These are phyloP conservation scores for Ambastaia sidthimunki DNA, from an alignment of 2,797 vertebrate genomes.

Conservation along the genomic window DNA sequence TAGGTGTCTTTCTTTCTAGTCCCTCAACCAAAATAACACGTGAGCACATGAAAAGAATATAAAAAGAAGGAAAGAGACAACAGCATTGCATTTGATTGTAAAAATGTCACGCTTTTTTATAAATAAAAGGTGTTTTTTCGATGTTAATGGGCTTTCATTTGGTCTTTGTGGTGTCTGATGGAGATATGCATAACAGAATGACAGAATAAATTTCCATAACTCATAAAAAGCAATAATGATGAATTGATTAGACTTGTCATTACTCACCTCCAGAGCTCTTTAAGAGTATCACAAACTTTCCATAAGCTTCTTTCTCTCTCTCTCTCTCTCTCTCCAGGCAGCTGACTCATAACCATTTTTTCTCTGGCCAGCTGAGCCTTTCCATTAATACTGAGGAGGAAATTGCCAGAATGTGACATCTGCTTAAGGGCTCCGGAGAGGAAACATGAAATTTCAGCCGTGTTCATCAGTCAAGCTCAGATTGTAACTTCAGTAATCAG, in stretches of 20 bases:
- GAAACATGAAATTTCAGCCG: slow-evolving; percentile 55
- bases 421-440: slow-evolving; percentile 57
- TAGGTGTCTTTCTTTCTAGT: slow-evolving; percentile 32
- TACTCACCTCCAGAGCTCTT: slow-evolving; percentile 27
- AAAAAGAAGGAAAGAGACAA: slow-evolving; percentile 21
- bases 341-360: slow-evolving; percentile 55
- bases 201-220: slow-evolving; percentile 20
- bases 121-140: slow-evolving; percentile 18
- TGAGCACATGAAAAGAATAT: slow-evolving; percentile 14
- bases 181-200: slow-evolving; percentile 12
- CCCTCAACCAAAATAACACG: slow-evolving; percentile 37
- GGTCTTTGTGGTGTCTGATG: neutral
- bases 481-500: slow-evolving; percentile 49
- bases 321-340: slow-evolving; percentile 60
- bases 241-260: slow-evolving; percentile 35
- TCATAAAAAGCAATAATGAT: slow-evolving; percentile 28
- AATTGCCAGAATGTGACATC: slow-evolving; percentile 59
- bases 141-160: slow-evolving; percentile 29
- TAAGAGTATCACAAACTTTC: slow-evolving; percentile 27
- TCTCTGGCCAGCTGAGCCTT: slow-evolving; percentile 54
- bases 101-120: neutral
- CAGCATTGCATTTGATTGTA: slow-evolving; percentile 30
- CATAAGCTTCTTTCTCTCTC: slow-evolving; percentile 6
- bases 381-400: slow-evolving; percentile 52
- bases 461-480: slow-evolving; percentile 50